Percentiles rank a stretch among this genome's conserved stretches.
These are phyloP conservation scores for Raja brachyura DNA, from an alignment of 2,113 vertebrate species.

Conservation along the genomic window DNA sequence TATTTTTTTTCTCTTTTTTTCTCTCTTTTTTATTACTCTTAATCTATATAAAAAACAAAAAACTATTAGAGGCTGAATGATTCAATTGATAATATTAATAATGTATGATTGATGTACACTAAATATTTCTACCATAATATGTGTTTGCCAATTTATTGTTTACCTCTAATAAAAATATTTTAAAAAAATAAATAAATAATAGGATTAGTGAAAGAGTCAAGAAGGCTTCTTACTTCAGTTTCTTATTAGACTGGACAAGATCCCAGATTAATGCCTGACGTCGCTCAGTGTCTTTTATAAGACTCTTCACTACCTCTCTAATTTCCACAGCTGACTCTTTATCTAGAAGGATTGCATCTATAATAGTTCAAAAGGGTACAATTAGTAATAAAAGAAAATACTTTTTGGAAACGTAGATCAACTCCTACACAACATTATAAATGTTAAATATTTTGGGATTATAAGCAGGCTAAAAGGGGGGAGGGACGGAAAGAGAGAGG, in stretches of 20 bases:
- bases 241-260: conserved; percentile 68
- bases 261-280: conserved; percentile 71
- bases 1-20: too few species aligned
- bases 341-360: conserved; percentile 72
- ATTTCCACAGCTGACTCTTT: conserved; percentile 61
- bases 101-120: too few species aligned
- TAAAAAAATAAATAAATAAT: too few species aligned
- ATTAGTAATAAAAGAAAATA: not conserved
- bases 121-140: too few species aligned
- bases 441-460: not conserved
- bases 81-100: too few species aligned
- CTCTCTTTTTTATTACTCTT: too few species aligned
- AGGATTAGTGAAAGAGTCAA: not conserved
- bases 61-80: too few species aligned
- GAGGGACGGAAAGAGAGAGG: too few species aligned
- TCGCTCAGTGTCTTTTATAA: conserved; percentile 68
- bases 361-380: not conserved
- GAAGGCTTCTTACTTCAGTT: conserved; percentile 63
- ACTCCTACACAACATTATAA: not conserved
- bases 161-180: too few species aligned
- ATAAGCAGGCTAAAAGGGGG: not conserved
- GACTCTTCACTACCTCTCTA: conserved; percentile 59
- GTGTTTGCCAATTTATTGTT: too few species aligned
- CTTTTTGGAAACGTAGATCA: not conserved
- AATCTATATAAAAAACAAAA: too few species aligned